Evolutionary conservation across 2,797 vertebrate species (phyloP).

Genomic region (Triplophysa bombifrons): DNA sequence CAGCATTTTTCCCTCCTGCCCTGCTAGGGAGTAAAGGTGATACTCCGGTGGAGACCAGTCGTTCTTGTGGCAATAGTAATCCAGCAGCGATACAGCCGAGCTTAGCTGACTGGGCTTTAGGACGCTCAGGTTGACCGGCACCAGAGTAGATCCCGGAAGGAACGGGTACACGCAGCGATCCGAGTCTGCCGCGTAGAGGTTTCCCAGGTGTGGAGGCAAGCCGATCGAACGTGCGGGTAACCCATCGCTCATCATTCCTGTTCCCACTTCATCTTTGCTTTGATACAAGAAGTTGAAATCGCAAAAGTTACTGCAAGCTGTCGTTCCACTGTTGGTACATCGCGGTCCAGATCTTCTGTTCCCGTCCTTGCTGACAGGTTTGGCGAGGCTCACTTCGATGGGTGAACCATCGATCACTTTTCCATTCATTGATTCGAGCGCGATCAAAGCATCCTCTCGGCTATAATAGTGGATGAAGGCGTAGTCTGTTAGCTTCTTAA

Average conservation of each 20-base stretch:
- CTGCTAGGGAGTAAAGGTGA: constrained; percentile 85
- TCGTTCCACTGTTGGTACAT: constrained; percentile 72
- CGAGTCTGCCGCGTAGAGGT: constrained; percentile 73
- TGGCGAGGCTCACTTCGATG: constrained; percentile 89
- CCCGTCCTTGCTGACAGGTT: constrained; percentile 82
- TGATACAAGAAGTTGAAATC: constrained; percentile 73
- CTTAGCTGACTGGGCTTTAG: constrained; percentile 86
- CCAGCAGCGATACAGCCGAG: constrained; percentile 87
- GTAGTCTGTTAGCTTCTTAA: constrained; percentile 93
- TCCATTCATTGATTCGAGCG: constrained; percentile 86
- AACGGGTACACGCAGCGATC: constrained; percentile 80
- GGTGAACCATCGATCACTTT: constrained; percentile 84
- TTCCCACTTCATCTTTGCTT: constrained; percentile 74
- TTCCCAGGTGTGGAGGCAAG: constrained; percentile 72
- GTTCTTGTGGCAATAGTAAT: constrained; percentile 88
- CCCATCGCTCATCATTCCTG: constrained; percentile 28
- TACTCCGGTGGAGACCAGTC: constrained; percentile 88
- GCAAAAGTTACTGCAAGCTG: constrained; percentile 54
- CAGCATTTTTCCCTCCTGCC: constrained; percentile 79
- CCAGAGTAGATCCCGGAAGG: constrained; percentile 82
- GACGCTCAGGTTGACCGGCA: constrained; percentile 81
- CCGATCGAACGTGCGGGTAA: constrained; percentile 68
- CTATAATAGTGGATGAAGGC: constrained; percentile 92
- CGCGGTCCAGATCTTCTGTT: constrained; percentile 72
- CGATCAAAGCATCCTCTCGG: constrained; percentile 86